Evolutionary conservation across 2,888 invertebrate species (phyloP).

Genomic region (Sinelater perroti): DNA sequence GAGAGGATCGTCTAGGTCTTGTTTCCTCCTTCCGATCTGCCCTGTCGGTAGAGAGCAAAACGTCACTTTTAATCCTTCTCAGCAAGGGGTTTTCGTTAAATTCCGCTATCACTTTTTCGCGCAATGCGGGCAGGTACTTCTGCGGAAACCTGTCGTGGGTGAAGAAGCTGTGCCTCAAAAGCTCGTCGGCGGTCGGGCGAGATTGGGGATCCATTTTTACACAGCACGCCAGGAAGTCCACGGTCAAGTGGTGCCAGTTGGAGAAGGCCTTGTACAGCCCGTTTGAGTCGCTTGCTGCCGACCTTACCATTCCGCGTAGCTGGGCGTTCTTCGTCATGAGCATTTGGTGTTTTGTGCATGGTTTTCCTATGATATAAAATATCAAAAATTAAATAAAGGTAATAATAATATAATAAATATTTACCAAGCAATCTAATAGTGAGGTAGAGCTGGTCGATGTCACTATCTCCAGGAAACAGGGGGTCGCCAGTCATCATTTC

Average conservation of each 20-base stretch:
- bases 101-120: constrained; percentile 71
- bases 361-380: constrained; percentile 55
- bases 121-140: constrained; percentile 71
- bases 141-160: constrained; percentile 72
- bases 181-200: constrained; percentile 68
- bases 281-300: constrained; percentile 47
- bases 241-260: constrained; percentile 58
- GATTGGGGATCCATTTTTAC: constrained; percentile 72
- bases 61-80: constrained; percentile 57
- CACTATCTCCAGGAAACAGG: constrained; percentile 88
- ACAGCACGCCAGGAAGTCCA: constrained; percentile 63
- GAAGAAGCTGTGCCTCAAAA: constrained; percentile 75
- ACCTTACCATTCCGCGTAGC: constrained; percentile 58
- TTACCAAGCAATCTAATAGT: constrained; percentile 82
- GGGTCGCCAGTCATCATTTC: constrained; percentile 90
- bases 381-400: too few species aligned
- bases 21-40: constrained; percentile 48
- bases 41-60: constrained; percentile 55
- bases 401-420: constrained; percentile 1
- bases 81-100: constrained; percentile 66
- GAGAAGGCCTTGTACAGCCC: constrained; percentile 59
- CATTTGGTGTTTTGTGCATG: constrained; percentile 61
- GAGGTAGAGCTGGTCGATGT: constrained; percentile 86
- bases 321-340: constrained; percentile 61
- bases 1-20: constrained; percentile 41